Percentiles rank a stretch among this genome's conserved stretches.
phyloP scores from a whole-genome alignment of 2,888 invertebrate genomes.

The Monopis laevigella region DNA sequence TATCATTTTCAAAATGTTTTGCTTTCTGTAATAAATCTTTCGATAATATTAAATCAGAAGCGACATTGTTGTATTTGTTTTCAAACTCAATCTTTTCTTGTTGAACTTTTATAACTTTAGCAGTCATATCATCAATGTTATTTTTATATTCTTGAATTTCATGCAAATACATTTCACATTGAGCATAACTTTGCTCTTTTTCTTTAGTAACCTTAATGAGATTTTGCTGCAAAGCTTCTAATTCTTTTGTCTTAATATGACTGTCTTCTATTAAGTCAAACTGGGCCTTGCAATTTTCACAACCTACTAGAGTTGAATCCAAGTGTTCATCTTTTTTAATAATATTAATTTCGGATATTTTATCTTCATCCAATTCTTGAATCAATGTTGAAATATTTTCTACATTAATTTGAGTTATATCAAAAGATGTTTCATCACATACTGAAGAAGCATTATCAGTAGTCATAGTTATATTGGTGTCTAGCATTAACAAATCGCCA shows the following conservation, averaged over 20 bases:
- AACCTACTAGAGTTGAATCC: too few relatives aligned
- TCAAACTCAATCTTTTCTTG: constrained; percentile 33
- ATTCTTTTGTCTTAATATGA: too few relatives aligned
- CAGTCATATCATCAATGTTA: too few relatives aligned
- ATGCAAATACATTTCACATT: too few relatives aligned
- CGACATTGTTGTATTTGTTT: constrained; percentile 34
- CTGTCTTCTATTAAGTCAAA: too few relatives aligned
- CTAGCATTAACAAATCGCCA: constrained; percentile 52
- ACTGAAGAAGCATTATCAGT: constrained; percentile 37
- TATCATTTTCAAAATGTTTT: constrained; percentile 33
- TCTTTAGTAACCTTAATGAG: too few relatives aligned
- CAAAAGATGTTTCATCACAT: constrained; percentile 45
- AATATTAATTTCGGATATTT: constrained; percentile 27
- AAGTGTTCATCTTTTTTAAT: too few relatives aligned
- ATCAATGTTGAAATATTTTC: too few relatives aligned
- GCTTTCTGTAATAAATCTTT: constrained; percentile 36
- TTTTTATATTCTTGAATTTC: too few relatives aligned
- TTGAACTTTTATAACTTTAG: neutral
- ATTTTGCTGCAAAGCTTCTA: too few relatives aligned
- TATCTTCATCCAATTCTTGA: constrained; percentile 30
- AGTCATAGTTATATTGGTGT: constrained; percentile 48
- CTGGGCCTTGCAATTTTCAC: too few relatives aligned
- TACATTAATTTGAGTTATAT: constrained; percentile 34
- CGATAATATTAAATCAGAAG: constrained; percentile 34
- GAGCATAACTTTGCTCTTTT: too few relatives aligned